Base-by-base conservation (phyloP, 2,888 invertebrate species). In the Ischnura elegans region DNA sequence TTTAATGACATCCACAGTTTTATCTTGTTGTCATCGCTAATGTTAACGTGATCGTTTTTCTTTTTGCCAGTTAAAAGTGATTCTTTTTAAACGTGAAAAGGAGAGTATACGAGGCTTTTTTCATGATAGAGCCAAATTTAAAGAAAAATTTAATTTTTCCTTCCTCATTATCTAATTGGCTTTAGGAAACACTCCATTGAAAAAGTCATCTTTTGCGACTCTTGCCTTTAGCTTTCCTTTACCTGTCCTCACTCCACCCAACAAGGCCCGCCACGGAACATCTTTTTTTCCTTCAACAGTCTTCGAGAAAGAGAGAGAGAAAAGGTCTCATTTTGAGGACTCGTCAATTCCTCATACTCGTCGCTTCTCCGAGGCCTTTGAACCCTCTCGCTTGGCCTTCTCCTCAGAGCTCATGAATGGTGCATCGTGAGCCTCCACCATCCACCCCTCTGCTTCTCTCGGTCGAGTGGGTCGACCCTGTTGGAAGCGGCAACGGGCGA, bases 331-430 rank as follows among this genome's bases (percentile, higher is more conserved):
- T 76, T 76, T 76, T 36, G 76, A 13, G 61, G 76, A 76, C 36
- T 76, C 25, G 76, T 76, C 76, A 36, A 76, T 76, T 36, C 36
- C 61, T 61, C 61, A 61, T 61, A 61, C 61, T 61, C 51, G n/a
- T n/a, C n/a, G n/a, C n/a, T n/a, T n/a, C 19, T 19, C 51, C 76
- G 36, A 36, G 76, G 76, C 76, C 76, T 76, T 76, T 76, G 76
- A 76, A 76, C 76, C 76, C 76, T 51, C 19, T 51, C 19, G 76
- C 25, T 36, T 76, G 29, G 76, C 76, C 76, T 61, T 61, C 61
- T 76, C 76, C 76, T 36, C 76, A 25, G 29, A 76, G 36, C 76
- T 76, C 76, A 76, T 76, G 76, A 76, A 76, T 76, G 76, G 76
- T 76, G 76, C 76, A 76, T 76, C 76, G 36, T 36, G 76, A 76